These are phyloP conservation scores for Jordanella pulchra DNA, from an alignment of 2,797 vertebrate genomes.

Conservation along the genomic window DNA sequence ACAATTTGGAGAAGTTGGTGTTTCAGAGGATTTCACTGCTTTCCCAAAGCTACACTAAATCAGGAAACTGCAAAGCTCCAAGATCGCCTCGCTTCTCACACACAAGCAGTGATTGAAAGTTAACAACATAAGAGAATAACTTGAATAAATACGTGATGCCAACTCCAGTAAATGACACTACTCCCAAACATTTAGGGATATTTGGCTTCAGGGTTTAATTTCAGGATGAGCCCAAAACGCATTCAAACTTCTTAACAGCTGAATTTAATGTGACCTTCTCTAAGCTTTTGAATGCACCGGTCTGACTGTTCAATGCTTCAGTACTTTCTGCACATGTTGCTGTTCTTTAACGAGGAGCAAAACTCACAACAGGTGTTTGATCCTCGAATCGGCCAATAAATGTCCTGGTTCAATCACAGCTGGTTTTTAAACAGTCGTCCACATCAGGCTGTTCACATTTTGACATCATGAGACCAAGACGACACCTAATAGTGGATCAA, in stretches of 20 bases:
- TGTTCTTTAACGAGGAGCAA: no score
- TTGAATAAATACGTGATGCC: no score
- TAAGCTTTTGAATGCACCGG: neutral
- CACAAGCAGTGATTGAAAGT: no score
- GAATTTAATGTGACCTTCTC: neutral
- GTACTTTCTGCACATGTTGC: neutral
- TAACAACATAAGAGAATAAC: no score
- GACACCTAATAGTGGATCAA: constrained; percentile 2
- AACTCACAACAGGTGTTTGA: neutral
- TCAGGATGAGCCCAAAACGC: neutral
- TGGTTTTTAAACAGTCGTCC: neutral
- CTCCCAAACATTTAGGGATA: neutral
- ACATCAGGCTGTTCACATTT: neutral
- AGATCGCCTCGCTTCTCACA: no score
- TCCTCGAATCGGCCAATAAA: neutral
- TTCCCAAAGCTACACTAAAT: no score
- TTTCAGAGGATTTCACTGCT: no score
- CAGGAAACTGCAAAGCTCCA: no score
- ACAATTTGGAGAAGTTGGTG: no score
- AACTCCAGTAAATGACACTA: neutral
- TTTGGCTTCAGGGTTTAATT: neutral
- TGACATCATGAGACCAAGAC: constrained; percentile 5
- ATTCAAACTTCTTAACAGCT: neutral
- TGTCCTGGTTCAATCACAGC: neutral
- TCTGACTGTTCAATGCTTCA: neutral